phyloP scores from a whole-genome alignment of 1,140 invertebrate genomes.

The Popillia japonica region DNA sequence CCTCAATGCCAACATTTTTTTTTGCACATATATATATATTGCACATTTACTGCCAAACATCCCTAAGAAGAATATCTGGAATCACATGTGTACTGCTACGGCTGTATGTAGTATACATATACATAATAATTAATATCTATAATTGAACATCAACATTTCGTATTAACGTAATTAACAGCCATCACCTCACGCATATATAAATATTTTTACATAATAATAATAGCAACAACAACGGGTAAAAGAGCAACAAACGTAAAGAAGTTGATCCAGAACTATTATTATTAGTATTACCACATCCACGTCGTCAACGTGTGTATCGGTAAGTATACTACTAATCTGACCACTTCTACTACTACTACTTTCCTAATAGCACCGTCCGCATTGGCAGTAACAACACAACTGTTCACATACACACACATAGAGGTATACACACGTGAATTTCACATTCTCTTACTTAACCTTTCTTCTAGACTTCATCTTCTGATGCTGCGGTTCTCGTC shows the following conservation, averaged over 20 bases:
- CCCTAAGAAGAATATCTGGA: no score
- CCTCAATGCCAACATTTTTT: no score
- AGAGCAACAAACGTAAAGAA: background rate
- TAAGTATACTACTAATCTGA: background rate
- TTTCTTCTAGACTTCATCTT: no score
- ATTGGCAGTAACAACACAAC: background rate
- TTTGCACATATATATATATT: no score
- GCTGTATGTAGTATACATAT: no score
- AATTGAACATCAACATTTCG: slow-evolving; percentile 15
- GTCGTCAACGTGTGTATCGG: background rate
- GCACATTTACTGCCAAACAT: no score
- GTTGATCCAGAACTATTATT: slow-evolving; percentile 14
- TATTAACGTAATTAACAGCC: slow-evolving; percentile 11
- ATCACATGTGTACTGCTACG: no score
- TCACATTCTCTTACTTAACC: no score
- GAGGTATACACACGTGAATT: no score
- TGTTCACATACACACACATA: no score
- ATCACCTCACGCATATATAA: background rate
- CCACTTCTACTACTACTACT: background rate
- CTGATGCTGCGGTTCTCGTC: no score
- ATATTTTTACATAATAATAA: slow-evolving; percentile 12
- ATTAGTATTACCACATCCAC: slow-evolving; percentile 5
- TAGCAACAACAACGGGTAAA: background rate
- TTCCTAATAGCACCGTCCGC: background rate
- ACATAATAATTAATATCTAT: background rate